Percentiles rank a stretch among this genome's conserved stretches.
Evolutionary conservation across 2,888 invertebrate species (phyloP).

Genomic region (Deilephila elpenor): DNA sequence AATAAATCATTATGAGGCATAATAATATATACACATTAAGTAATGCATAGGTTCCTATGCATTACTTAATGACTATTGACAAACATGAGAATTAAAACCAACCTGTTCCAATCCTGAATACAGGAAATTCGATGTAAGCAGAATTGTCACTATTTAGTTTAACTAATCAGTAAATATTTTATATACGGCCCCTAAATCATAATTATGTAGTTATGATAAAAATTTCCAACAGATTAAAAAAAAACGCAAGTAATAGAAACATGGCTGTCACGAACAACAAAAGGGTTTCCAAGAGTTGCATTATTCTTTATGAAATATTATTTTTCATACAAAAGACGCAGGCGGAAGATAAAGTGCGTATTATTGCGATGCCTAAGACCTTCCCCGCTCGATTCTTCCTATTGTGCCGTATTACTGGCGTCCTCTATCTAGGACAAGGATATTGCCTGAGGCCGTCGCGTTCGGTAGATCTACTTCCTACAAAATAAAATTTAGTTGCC

Average conservation of each 20-base stretch:
- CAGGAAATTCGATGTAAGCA: no score
- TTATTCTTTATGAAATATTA: slow-evolving; percentile 6
- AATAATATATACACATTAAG: no score
- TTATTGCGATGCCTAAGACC: slow-evolving; percentile 28
- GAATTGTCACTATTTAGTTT: no score
- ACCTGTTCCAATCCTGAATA: no score
- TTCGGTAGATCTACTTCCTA: slow-evolving; percentile 20
- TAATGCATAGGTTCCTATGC: no score
- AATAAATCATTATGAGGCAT: no score
- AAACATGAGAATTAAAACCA: no score
- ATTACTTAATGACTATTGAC: no score
- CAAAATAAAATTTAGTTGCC: slow-evolving; percentile 17
- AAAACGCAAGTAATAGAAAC: neutral
- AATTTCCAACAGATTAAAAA: neutral
- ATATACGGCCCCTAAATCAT: no score
- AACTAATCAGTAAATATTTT: no score
- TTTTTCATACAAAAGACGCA: slow-evolving; percentile 14
- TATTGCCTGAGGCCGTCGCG: slow-evolving; percentile 22
- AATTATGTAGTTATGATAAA: no score
- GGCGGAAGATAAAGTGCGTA: slow-evolving; percentile 15
- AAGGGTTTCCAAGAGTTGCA: neutral
- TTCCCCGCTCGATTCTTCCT: slow-evolving; percentile 28
- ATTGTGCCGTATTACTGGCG: slow-evolving; percentile 28
- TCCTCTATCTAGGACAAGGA: slow-evolving; percentile 34
- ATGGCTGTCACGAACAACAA: neutral